Conservation (phyloP, 2,888 invertebrate genomes). For the Noctua comes region DNA sequence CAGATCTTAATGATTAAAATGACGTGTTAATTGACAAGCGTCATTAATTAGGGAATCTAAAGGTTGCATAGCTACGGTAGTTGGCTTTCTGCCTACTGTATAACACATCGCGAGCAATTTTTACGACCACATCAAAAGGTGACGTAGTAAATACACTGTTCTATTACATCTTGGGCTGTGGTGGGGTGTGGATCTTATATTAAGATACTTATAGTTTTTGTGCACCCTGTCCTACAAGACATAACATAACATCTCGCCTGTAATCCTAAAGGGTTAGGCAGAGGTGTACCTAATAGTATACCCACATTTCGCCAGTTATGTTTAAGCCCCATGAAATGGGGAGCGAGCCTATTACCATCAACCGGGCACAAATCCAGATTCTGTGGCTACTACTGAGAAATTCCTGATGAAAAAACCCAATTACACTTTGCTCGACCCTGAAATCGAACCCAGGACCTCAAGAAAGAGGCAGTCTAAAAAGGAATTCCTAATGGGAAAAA, state of each 20-base stretch:
- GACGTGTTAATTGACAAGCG: slow-evolving; percentile 54
- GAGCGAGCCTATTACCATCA: too few species aligned
- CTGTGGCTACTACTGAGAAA: too few species aligned
- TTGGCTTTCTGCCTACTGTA: slow-evolving; percentile 51
- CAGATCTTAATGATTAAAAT: slow-evolving; percentile 52
- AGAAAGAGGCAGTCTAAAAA: too few species aligned
- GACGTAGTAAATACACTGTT: slow-evolving; percentile 31
- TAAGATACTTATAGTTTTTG: not conserved
- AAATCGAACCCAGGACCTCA: too few species aligned
- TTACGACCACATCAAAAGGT: slow-evolving; percentile 54
- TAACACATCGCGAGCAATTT: slow-evolving; percentile 53
- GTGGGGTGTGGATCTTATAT: not conserved
- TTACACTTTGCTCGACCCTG: too few species aligned
- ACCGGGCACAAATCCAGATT: too few species aligned
- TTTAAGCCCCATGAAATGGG: too few species aligned
- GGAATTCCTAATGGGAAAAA: too few species aligned
- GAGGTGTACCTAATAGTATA: not conserved
- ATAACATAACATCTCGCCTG: not conserved
- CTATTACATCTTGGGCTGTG: slow-evolving; percentile 29
- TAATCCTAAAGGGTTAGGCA: not conserved
- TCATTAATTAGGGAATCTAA: slow-evolving; percentile 50
- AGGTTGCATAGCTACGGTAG: slow-evolving; percentile 50
- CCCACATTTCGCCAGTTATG: not conserved
- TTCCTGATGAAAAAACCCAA: too few species aligned
- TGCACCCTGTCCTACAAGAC: not conserved